Evolutionary conservation across 2,113 vertebrate genomes (phyloP).

Genomic region (Rattus rattus): DNA sequence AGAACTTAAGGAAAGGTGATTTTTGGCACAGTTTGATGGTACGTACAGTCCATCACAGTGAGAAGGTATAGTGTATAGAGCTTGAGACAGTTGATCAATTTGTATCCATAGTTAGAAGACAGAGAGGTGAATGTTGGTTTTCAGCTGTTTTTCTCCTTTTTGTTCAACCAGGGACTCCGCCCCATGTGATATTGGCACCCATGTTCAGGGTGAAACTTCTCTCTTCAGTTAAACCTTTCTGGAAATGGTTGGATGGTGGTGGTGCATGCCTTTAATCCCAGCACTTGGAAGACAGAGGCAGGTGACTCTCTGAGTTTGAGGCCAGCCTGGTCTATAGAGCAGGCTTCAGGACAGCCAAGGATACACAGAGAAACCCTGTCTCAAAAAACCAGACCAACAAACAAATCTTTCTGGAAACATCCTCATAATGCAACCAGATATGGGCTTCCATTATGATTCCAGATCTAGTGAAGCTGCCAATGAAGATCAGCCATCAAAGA

Average conservation of each 20-base stretch:
- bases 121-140: too few relatives aligned
- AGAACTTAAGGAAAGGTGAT: not conserved
- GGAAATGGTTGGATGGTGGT: not conserved
- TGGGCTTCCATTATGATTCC: not conserved
- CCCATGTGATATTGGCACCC: not conserved
- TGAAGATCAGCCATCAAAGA: not conserved
- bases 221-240: not conserved
- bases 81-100: not conserved
- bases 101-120: not conserved
- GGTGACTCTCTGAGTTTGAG: not conserved
- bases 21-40: not conserved
- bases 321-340: not conserved
- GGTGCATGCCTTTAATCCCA: not conserved
- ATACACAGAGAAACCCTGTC: too few relatives aligned
- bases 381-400: not conserved
- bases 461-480: not conserved
- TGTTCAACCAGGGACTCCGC: not conserved
- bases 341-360: too few relatives aligned
- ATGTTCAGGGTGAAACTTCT: not conserved
- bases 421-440: not conserved
- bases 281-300: not conserved
- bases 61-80: not conserved
- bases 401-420: not conserved
- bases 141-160: not conserved
- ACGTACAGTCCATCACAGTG: too few relatives aligned